Conservation (phyloP, 1,140 invertebrate genomes). For the Anoplolepis gracilipes region DNA sequence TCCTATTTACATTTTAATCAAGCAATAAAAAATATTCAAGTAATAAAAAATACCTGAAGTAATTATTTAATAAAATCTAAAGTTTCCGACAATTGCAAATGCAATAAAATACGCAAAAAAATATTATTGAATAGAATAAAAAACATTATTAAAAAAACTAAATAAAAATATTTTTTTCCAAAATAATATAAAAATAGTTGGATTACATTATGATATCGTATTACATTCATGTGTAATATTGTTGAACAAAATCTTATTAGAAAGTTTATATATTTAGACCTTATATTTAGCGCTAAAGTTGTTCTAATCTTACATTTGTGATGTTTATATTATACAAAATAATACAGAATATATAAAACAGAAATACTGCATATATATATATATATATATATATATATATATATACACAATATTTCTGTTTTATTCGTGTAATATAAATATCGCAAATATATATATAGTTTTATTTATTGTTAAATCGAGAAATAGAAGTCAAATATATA, state of each 20-base stretch:
- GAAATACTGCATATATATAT: too few species aligned
- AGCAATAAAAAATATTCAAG: background rate
- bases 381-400: too few species aligned
- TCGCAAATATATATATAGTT: too few species aligned
- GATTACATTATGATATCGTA: background rate
- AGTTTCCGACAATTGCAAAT: background rate
- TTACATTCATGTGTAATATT: background rate
- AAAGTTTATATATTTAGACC: slow-evolving; percentile 1
- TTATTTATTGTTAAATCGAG: too few species aligned
- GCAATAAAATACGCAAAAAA: background rate
- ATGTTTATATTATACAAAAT: background rate
- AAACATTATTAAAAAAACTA: background rate
- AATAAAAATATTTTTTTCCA: background rate
- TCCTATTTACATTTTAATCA: slow-evolving; percentile 6
- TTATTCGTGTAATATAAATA: too few species aligned
- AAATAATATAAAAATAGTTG: background rate
- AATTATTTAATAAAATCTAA: background rate
- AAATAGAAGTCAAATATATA: background rate
- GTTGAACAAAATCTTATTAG: background rate
- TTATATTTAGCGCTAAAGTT: background rate
- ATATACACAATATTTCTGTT: too few species aligned
- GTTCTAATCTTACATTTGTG: background rate
- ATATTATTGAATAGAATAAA: background rate
- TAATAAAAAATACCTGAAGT: background rate
- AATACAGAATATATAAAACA: too few species aligned